Base-by-base conservation (phyloP, 1,140 invertebrate genomes). In the Danaus melanippus region DNA sequence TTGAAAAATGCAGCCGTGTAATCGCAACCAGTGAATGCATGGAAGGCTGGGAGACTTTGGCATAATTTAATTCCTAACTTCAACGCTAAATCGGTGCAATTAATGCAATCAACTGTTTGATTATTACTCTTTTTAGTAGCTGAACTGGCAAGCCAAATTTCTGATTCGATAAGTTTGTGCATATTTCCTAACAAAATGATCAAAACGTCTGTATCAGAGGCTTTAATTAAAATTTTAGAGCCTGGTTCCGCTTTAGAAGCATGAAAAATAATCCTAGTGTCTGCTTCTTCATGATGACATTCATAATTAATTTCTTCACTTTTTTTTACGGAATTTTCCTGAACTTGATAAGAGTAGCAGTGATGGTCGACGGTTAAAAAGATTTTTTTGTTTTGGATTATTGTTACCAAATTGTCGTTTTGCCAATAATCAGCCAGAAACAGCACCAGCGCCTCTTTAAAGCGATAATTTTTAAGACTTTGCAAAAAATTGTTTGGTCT, bases 371-470 rank as follows among this genome's bases (percentile, higher is more conserved):
- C 17, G 17, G 17, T 21, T 21, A 21, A 21, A 21, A 21, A 21
- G 1, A 21, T 21, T 21, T 21, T 21, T 21, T 21, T 21, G 17
- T 21, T 21, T 21, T 21, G 17, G 17, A 21, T 21, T 21, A 21
- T 21, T 21, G 17, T 21, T 21, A 5, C 71, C 45, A 77, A 49
- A 59, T n/a, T n/a, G n/a, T n/a, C n/a, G n/a, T n/a, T n/a, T n/a
- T n/a, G n/a, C n/a, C n/a, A n/a, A n/a, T n/a, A n/a, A n/a, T n/a
- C n/a, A n/a, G n/a, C n/a, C n/a, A n/a, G n/a, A n/a, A n/a, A n/a
- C n/a, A n/a, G n/a, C n/a, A n/a, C n/a, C n/a, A n/a, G n/a, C n/a
- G 66, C 65, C 42, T 74, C 72, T 65, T 79, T 80, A 42, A 80
- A 80, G 12, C 52, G 53, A 68, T 56, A 69, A 66, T 72, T 77